A percentile compares a stretch with the other conserved stretches of the same genome.
Evolutionary conservation across 2,888 invertebrate species (phyloP).

Genomic region (Meteorus cinctellus): DNA sequence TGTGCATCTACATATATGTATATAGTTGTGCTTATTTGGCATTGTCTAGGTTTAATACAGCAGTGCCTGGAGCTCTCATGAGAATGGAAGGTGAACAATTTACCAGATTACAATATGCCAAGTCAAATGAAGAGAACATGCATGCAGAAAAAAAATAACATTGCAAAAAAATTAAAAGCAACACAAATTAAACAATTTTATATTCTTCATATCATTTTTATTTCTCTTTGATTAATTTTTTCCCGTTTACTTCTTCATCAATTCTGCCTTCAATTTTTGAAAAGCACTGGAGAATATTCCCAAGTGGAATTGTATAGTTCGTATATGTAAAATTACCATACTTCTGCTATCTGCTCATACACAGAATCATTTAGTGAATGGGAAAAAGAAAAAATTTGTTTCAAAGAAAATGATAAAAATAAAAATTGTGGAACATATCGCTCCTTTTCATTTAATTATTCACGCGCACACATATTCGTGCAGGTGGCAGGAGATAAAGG

Average conservation of each 20-base stretch:
- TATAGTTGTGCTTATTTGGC: slow-evolving; percentile 1
- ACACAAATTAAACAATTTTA: background rate
- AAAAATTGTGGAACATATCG: too few species aligned
- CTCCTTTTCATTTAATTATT: too few species aligned
- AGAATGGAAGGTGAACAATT: slow-evolving; percentile 14
- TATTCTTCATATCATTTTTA: background rate
- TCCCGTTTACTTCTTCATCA: background rate
- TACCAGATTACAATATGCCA: slow-evolving; percentile 4
- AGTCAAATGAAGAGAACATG: background rate
- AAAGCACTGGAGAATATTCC: background rate
- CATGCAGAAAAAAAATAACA: background rate
- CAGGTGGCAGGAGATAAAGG: too few species aligned
- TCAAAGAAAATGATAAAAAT: too few species aligned
- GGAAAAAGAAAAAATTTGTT: too few species aligned
- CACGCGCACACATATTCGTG: too few species aligned
- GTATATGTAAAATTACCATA: too few species aligned
- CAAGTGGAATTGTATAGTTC: background rate
- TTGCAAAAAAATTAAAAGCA: background rate
- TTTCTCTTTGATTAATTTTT: background rate
- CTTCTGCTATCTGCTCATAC: too few species aligned
- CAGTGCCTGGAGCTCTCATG: background rate
- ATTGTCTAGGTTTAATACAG: slow-evolving; percentile 8
- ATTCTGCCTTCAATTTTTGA: too few species aligned
- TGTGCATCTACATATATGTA: background rate
- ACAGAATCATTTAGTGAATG: too few species aligned